Conservation (phyloP, 2,888 invertebrate species). For the Stenchaetothrips biformis region DNA sequence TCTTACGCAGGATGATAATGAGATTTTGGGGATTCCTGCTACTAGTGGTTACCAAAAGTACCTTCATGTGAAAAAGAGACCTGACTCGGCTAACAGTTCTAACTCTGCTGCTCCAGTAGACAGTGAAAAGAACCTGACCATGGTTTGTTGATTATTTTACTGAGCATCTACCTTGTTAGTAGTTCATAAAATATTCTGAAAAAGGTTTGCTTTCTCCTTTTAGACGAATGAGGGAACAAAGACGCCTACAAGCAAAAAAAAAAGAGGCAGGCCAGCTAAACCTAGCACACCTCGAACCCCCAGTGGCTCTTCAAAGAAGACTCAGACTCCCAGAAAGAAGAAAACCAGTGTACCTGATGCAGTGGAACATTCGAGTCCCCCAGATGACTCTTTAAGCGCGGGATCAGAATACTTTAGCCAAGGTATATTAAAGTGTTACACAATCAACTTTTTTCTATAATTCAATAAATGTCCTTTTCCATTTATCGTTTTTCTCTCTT, state of each 20-base stretch:
- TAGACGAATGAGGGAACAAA: background rate
- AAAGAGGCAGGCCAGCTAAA: background rate
- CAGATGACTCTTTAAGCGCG: background rate
- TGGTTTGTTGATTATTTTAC: too few species aligned
- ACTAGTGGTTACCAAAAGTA: too few species aligned
- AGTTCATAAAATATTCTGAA: too few species aligned
- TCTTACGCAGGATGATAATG: background rate
- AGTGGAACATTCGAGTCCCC: background rate
- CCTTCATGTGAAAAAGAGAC: too few species aligned
- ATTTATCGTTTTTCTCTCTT: background rate
- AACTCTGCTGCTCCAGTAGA: too few species aligned
- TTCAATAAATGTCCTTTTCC: background rate
- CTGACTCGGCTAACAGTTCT: too few species aligned
- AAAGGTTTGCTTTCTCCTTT: too few species aligned
- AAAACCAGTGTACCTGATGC: background rate
- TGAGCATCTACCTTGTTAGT: too few species aligned
- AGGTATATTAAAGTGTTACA: background rate
- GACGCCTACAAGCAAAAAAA: background rate
- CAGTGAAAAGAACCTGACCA: too few species aligned
- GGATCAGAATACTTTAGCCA: background rate
- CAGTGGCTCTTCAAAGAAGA: background rate
- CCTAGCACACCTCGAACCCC: background rate
- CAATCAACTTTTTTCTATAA: background rate
- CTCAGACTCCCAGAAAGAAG: background rate
- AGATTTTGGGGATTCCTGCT: background rate